Conservation (phyloP, 2,888 invertebrate species). For the Andrena hattorfiana region DNA sequence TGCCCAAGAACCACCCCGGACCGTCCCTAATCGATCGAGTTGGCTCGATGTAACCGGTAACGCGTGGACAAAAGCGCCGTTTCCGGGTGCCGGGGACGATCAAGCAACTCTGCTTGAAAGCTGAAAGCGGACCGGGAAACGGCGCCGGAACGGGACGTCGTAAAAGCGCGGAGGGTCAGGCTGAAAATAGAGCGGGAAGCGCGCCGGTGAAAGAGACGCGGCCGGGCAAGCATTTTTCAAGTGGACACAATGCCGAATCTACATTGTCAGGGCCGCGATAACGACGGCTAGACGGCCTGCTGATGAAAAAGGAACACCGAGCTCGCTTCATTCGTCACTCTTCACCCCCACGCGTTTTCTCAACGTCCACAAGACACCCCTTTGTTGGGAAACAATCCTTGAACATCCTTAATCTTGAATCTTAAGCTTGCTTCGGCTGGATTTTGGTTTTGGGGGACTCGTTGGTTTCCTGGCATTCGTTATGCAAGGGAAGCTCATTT, state of each 20-base stretch:
- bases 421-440: neutral
- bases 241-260: conserved; percentile 74
- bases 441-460: neutral
- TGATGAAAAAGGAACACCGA: conserved; percentile 63
- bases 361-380: conserved; percentile 64
- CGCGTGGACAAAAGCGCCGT: conserved; percentile 70
- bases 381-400: conserved; percentile 52
- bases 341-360: conserved; percentile 70
- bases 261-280: conserved; percentile 69
- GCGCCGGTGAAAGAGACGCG: conserved; percentile 49
- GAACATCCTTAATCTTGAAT: conserved; percentile 66
- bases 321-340: conserved; percentile 74
- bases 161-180: conserved; percentile 1
- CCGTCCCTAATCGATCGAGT: conserved; percentile 71
- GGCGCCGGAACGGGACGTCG: conserved; percentile 34
- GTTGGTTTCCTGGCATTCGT: neutral
- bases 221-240: conserved; percentile 68
- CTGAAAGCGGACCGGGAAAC: conserved; percentile 33
- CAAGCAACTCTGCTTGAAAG: conserved; percentile 33
- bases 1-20: conserved; percentile 61
- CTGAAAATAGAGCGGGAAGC: conserved; percentile 66
- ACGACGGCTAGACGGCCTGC: conserved; percentile 25
- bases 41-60: conserved; percentile 68
- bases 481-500: neutral
- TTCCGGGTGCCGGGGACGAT: conserved; percentile 63